These are phyloP conservation scores for Plemyria rubiginata DNA, from an alignment of 2,888 invertebrate genomes.

Conservation along the genomic window DNA sequence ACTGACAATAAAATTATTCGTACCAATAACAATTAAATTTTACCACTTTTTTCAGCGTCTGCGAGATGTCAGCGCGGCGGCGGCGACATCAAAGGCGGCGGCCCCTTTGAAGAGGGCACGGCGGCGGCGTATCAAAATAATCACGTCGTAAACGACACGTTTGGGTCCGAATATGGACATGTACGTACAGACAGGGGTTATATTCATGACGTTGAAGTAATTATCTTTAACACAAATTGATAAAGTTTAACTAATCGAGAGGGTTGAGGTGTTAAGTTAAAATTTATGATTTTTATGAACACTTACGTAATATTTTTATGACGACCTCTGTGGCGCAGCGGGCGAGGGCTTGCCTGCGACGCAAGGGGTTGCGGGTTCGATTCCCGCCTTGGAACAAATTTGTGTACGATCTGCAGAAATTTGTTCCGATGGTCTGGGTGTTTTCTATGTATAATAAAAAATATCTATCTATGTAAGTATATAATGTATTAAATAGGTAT, in stretches of 20 bases:
- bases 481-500: no score
- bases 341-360: no score
- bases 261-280: constrained; percentile 16
- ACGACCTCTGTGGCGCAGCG: no score
- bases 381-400: no score
- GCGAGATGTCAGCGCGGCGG: constrained; percentile 56
- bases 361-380: no score
- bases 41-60: constrained; percentile 52
- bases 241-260: constrained; percentile 11
- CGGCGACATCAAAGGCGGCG: constrained; percentile 69
- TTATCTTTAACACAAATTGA: constrained; percentile 12
- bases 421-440: no score
- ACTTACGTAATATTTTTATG: background rate
- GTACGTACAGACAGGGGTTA: constrained; percentile 33
- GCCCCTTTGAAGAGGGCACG: constrained; percentile 64
- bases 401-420: no score
- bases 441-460: no score
- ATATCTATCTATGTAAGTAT: no score
- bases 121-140: constrained; percentile 59
- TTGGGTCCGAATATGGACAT: constrained; percentile 48
- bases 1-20: constrained; percentile 41
- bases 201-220: constrained; percentile 27
- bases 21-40: constrained; percentile 50
- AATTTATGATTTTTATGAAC: background rate
- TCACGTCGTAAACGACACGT: constrained; percentile 64